These are phyloP conservation scores for Bovichtus diacanthus DNA, from an alignment of 2,797 vertebrate genomes.

Conservation along the genomic window DNA sequence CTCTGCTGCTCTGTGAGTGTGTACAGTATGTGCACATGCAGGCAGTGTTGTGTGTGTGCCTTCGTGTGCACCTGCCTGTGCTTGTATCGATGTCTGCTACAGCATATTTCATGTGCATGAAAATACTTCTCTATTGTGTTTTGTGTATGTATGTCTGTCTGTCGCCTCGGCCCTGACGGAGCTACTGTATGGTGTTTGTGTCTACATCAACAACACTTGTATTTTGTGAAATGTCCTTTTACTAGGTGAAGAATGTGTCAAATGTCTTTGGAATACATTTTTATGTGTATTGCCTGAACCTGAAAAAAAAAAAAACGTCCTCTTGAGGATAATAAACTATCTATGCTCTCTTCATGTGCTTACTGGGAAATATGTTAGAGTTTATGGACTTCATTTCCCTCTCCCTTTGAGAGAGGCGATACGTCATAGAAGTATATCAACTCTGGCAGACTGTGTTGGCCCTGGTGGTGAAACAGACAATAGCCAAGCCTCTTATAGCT, in stretches of 20 bases:
- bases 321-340: constrained; percentile 38
- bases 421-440: constrained; percentile 62
- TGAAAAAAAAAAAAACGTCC: constrained; percentile 15
- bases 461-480: constrained; percentile 66
- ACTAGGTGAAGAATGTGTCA: background rate
- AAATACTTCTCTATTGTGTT: constrained; percentile 8
- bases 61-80: constrained; percentile 5
- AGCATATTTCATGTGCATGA: constrained; percentile 13
- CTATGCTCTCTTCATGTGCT: constrained; percentile 55
- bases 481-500: constrained; percentile 68
- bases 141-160: background rate
- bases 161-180: background rate
- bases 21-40: constrained; percentile 26
- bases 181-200: background rate
- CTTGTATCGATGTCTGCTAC: constrained; percentile 22
- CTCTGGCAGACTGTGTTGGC: constrained; percentile 42
- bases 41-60: background rate
- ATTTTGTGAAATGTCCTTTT: background rate
- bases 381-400: constrained; percentile 61
- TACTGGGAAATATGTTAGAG: constrained; percentile 65
- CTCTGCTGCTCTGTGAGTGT: constrained; percentile 38
- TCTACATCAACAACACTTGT: background rate
- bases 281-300: constrained; percentile 3
- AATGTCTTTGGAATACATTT: background rate
- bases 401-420: constrained; percentile 47